Percentiles rank a stretch among this genome's conserved stretches.
phyloP scores from a whole-genome alignment of 2,888 invertebrate genomes.

The Drosophila merina region DNA sequence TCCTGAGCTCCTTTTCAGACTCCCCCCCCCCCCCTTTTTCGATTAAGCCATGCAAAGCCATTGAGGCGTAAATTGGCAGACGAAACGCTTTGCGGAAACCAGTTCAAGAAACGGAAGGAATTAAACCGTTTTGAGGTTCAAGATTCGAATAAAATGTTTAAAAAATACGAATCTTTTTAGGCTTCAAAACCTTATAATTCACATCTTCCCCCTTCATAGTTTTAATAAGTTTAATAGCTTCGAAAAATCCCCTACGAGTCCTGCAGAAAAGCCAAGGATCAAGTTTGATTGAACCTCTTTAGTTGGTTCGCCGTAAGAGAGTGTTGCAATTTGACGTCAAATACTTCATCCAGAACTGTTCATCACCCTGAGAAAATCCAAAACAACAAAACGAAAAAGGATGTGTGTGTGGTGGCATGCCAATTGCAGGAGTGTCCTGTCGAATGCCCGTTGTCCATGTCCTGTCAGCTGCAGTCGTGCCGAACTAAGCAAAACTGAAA shows the following conservation, averaged over 20 bases:
- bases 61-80: conserved; percentile 55
- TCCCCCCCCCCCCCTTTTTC: background rate
- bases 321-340: conserved; percentile 31
- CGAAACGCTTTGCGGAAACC: conserved; percentile 27
- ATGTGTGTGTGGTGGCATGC: conserved; percentile 47
- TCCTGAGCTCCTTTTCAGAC: background rate
- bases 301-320: conserved; percentile 4
- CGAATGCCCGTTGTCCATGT: conserved; percentile 38
- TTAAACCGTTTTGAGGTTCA: conserved; percentile 3
- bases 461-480: conserved; percentile 68
- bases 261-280: conserved; percentile 12
- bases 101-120: conserved; percentile 12
- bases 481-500: conserved; percentile 64
- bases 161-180: background rate
- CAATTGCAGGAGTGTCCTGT: conserved; percentile 53
- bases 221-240: too few relatives aligned
- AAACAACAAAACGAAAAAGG: background rate
- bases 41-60: conserved; percentile 21
- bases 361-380: conserved; percentile 6
- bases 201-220: too few relatives aligned
- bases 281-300: conserved; percentile 17
- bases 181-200: too few relatives aligned
- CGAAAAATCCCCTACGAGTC: background rate
- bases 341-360: conserved; percentile 17
- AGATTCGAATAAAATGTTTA: conserved; percentile 1